Evolutionary conservation across 2,888 invertebrate genomes (phyloP).

Genomic region (Sinelater perroti): DNA sequence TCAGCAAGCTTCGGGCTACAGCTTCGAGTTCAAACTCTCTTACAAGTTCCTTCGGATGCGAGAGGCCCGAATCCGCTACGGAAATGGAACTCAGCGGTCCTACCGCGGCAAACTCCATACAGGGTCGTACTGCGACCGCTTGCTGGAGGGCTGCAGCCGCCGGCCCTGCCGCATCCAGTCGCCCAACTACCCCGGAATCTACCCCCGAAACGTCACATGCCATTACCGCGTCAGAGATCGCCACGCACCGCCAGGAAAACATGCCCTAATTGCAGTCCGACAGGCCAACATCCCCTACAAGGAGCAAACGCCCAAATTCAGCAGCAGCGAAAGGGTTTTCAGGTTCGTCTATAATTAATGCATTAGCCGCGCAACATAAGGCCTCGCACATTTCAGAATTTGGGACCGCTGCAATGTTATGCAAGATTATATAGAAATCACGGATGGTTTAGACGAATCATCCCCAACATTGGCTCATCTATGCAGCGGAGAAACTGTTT

Average conservation of each 20-base stretch:
- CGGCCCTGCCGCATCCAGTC: constrained; percentile 75
- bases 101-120: constrained; percentile 80
- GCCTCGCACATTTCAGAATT: constrained; percentile 68
- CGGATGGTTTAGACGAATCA: constrained; percentile 77
- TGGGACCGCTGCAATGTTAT: constrained; percentile 86
- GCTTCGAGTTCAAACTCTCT: constrained; percentile 84
- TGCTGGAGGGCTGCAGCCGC: constrained; percentile 80
- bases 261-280: constrained; percentile 77
- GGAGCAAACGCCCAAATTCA: constrained; percentile 71
- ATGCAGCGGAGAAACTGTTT: constrained; percentile 84
- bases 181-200: constrained; percentile 90
- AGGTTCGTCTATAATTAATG: constrained; percentile 65
- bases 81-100: constrained; percentile 75
- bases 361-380: too few relatives aligned
- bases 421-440: constrained; percentile 83
- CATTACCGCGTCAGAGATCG: constrained; percentile 58
- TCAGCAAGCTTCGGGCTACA: constrained; percentile 76
- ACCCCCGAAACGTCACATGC: constrained; percentile 83
- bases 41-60: constrained; percentile 82
- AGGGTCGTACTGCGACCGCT: constrained; percentile 82
- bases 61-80: constrained; percentile 80
- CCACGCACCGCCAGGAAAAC: constrained; percentile 72
- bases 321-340: constrained; percentile 76
- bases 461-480: constrained; percentile 79
- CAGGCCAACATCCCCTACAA: constrained; percentile 83